Evolutionary conservation across 2,888 invertebrate genomes (phyloP), one percentile per base, ranked within the genome.

Genomic region (Acanthoscelides obtectus): DNA sequence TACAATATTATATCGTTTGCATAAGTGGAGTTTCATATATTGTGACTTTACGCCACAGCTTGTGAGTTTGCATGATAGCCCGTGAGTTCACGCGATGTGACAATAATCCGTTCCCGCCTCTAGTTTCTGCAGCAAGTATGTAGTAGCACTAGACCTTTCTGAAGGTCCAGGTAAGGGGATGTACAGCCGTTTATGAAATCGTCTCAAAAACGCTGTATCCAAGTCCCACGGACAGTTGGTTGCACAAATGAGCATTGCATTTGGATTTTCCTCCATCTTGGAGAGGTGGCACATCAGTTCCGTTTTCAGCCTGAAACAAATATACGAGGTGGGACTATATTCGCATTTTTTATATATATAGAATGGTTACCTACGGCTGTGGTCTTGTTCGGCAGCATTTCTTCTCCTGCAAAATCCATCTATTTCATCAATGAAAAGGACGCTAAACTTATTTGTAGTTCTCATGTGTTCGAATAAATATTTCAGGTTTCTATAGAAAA

Each of bases 221-320:
- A 90, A 81, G 73, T 90, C 90, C 90, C 90, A 90, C 0, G 90
- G 90, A 77, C 89, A 89, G 80, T 90, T 90, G 1, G 90, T 90
- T 20, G 89, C 89, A 77, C 88, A 87, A 22, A 90, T 81, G 20
- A 90, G 79, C 74, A 88, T 83, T 63, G 81, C 75, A 69, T 83
- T 81, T n/a, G 71, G 70, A 67, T 75, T 78, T n/a, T 81, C 76
- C 74, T 82, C 81, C 67, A 83, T 80, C 70, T 77, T 79, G 75
- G 88, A 87, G 79, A 90, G 84, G 80, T 89, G 88, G 71, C 86
- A 86, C 78, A 90, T 84, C 12, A 90, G 81, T 80, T 89, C 89
- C 0, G 88, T 89, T 81, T 89, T 89, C 64, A 89, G 83, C 67
- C 89, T 86, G 74, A 22, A 75, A 45, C 17, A 45, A 45, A 12